These are phyloP conservation scores for Helleia helle DNA, from an alignment of 2,888 invertebrate genomes.

Conservation along the genomic window DNA sequence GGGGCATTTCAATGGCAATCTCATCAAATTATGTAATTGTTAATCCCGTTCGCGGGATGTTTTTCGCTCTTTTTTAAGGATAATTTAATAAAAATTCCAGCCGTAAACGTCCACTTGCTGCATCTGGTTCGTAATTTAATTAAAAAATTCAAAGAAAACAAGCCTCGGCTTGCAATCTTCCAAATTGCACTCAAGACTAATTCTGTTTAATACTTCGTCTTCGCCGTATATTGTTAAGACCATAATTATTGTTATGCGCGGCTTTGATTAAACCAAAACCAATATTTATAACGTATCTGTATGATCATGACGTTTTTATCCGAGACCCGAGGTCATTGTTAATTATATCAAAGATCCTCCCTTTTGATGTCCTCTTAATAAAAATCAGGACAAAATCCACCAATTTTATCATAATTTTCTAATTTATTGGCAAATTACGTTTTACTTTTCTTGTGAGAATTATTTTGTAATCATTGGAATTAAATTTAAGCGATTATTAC, in stretches of 20 bases:
- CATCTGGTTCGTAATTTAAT: slow-evolving; percentile 68
- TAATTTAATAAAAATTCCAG: slow-evolving; percentile 9
- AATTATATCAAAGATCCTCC: slow-evolving; percentile 28
- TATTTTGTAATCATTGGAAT: slow-evolving; percentile 4
- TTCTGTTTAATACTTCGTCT: slow-evolving; percentile 63
- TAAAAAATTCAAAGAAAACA: slow-evolving; percentile 72
- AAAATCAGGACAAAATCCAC: not conserved
- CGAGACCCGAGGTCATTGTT: slow-evolving; percentile 20
- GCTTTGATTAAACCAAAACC: slow-evolving; percentile 71
- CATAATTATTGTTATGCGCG: slow-evolving; percentile 56
- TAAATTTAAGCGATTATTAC: too few species aligned
- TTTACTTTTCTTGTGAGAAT: not conserved
- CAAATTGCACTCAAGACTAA: slow-evolving; percentile 67
- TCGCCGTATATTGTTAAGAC: slow-evolving; percentile 68
- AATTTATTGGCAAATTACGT: not conserved
- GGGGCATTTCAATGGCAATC: too few species aligned
- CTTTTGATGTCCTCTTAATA: slow-evolving; percentile 27
- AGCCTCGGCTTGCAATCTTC: slow-evolving; percentile 54
- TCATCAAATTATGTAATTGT: slow-evolving; percentile 8
- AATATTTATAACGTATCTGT: slow-evolving; percentile 66
- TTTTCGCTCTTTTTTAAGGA: slow-evolving; percentile 1
- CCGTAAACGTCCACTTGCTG: slow-evolving; percentile 40
- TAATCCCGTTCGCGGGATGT: not conserved
- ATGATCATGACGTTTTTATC: slow-evolving; percentile 31
- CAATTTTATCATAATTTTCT: not conserved